Evolutionary conservation across 2,888 invertebrate species (phyloP).

Genomic region (Seladonia tumulorum): DNA sequence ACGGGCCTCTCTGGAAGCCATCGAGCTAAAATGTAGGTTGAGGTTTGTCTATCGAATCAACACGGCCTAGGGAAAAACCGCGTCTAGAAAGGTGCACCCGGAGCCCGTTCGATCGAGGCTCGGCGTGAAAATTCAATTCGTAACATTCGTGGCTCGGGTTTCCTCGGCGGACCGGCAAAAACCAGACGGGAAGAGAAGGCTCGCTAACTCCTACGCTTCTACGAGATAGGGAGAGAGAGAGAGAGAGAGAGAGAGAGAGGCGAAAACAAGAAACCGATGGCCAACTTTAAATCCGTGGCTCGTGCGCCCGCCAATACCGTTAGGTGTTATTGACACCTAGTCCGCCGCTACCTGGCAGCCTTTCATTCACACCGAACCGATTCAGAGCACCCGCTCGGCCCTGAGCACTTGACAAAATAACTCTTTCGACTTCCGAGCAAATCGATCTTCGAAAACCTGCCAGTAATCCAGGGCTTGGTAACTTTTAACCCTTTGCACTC

Average conservation of each 20-base stretch:
- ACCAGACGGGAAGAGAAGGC: conserved; percentile 35
- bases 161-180: conserved; percentile 31
- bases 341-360: conserved; percentile 15
- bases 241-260: conserved; percentile 2
- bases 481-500: neutral
- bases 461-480: neutral
- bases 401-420: neutral
- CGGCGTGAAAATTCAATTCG: conserved; percentile 71
- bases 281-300: conserved; percentile 77
- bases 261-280: conserved; percentile 69
- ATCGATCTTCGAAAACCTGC: neutral
- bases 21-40: neutral
- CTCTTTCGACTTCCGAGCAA: neutral
- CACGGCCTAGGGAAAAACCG: neutral
- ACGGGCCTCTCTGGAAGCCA: neutral
- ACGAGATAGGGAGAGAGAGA: conserved; percentile 7
- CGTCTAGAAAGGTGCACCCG: neutral
- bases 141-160: conserved; percentile 55
- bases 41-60: neutral
- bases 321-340: conserved; percentile 66
- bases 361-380: conserved; percentile 23
- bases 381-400: neutral
- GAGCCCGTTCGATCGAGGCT: conserved; percentile 4
- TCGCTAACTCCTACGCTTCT: conserved; percentile 64
- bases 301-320: conserved; percentile 75